These are phyloP conservation scores for Fulica atra DNA, from an alignment of 2,113 vertebrate species.

Conservation along the genomic window DNA sequence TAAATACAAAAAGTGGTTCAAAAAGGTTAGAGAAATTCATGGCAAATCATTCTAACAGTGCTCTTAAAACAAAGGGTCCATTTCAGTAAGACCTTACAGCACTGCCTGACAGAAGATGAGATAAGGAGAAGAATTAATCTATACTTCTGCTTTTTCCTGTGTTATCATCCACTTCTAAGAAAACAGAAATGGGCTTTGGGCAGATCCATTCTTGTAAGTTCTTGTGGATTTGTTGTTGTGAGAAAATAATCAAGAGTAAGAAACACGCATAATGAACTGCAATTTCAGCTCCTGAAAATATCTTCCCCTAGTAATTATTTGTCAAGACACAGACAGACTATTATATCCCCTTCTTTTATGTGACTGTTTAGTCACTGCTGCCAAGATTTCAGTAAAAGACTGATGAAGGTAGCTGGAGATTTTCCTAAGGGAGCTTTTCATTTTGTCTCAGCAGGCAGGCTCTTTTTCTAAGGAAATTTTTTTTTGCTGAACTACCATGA, in stretches of 20 bases:
- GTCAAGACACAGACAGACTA: constrained; percentile 44
- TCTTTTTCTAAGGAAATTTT: neutral
- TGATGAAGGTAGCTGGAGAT: constrained; percentile 41
- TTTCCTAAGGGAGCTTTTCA: constrained; percentile 28
- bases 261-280: constrained; percentile 14
- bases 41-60: neutral
- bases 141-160: neutral
- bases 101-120: neutral
- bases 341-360: constrained; percentile 44
- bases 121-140: neutral
- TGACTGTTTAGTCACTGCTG: constrained; percentile 34
- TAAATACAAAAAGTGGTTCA: neutral
- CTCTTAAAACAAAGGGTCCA: neutral
- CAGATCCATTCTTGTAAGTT: neutral
- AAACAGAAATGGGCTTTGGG: neutral
- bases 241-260: constrained; percentile 16
- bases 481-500: neutral
- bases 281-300: constrained; percentile 33
- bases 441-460: neutral
- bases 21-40: neutral
- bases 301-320: constrained; percentile 35
- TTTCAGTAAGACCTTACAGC: neutral
- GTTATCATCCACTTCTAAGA: neutral
- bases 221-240: neutral
- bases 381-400: constrained; percentile 46